These are phyloP conservation scores for Limulus polyphemus DNA, from an alignment of 2,888 invertebrate genomes.

Conservation along the genomic window DNA sequence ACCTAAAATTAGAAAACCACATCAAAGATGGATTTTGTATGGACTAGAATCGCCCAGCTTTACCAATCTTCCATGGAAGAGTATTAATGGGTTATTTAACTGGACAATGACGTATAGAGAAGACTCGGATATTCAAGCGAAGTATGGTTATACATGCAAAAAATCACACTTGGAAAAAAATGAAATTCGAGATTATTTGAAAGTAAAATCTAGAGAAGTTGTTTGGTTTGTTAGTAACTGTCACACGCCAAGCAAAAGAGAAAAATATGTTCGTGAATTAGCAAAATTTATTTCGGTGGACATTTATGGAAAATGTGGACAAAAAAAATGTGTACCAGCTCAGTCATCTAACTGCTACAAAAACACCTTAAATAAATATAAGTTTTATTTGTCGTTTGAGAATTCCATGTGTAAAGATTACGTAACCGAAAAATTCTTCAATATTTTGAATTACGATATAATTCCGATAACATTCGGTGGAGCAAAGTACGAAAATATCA, in stretches of 20 bases:
- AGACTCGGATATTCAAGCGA: slow-evolving; percentile 15
- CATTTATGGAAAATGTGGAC: slow-evolving; percentile 19
- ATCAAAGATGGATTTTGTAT: slow-evolving; percentile 20
- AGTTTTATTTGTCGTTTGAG: slow-evolving; percentile 20
- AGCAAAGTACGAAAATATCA: slow-evolving; percentile 29
- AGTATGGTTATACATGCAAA: slow-evolving; percentile 12
- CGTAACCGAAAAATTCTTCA: slow-evolving; percentile 32
- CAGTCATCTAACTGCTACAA: slow-evolving; percentile 33
- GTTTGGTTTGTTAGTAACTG: slow-evolving; percentile 23
- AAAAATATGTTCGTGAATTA: slow-evolving; percentile 20
- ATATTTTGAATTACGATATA: slow-evolving; percentile 26
- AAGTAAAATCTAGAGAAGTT: background rate
- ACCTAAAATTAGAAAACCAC: slow-evolving; percentile 4
- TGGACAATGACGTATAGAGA: slow-evolving; percentile 24
- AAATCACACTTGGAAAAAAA: background rate
- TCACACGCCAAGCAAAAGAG: slow-evolving; percentile 14
- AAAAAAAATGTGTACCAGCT: slow-evolving; percentile 13
- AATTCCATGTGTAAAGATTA: slow-evolving; percentile 31
- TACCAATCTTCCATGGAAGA: background rate
- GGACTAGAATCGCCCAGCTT: slow-evolving; percentile 12
- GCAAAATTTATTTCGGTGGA: slow-evolving; percentile 19
- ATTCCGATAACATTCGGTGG: slow-evolving; percentile 33
- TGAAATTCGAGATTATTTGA: background rate
- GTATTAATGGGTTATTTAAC: slow-evolving; percentile 12
- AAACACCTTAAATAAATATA: slow-evolving; percentile 29